These are phyloP conservation scores for Cephus runcator DNA, from an alignment of 2,888 invertebrate species.

Conservation along the genomic window DNA sequence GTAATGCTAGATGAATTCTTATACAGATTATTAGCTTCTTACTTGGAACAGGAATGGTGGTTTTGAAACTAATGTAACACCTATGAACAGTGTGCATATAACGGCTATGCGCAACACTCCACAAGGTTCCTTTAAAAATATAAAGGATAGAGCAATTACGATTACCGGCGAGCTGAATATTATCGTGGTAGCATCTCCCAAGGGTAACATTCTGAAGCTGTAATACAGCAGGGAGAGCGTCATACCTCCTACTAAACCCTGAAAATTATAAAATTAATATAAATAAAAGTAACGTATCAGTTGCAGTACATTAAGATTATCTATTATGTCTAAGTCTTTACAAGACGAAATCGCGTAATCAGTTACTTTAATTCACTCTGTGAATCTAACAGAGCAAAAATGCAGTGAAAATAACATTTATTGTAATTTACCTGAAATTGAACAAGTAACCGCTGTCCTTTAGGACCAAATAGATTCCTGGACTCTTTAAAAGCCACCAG, in stretches of 20 bases:
- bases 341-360: too few species aligned
- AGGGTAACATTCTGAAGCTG: conserved; percentile 65
- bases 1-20: neutral
- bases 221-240: conserved; percentile 65
- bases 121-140: conserved; percentile 65
- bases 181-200: conserved; percentile 68
- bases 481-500: conserved; percentile 52
- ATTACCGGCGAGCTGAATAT: conserved; percentile 68
- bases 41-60: conserved; percentile 66
- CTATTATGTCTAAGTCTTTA: neutral
- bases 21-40: conserved; percentile 7
- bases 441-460: conserved; percentile 59
- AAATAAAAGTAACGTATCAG: conserved; percentile 4
- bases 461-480: conserved; percentile 59
- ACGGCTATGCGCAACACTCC: conserved; percentile 64
- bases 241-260: conserved; percentile 66
- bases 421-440: conserved; percentile 55
- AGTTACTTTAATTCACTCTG: neutral
- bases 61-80: conserved; percentile 64
- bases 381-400: neutral
- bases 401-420: neutral
- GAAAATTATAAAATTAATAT: conserved; percentile 18
- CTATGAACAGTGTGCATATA: conserved; percentile 62
- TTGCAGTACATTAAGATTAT: neutral
- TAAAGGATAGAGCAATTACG: conserved; percentile 64